Evolutionary conservation across 1,140 invertebrate species (phyloP).

Genomic region (Drosophila obscura): DNA sequence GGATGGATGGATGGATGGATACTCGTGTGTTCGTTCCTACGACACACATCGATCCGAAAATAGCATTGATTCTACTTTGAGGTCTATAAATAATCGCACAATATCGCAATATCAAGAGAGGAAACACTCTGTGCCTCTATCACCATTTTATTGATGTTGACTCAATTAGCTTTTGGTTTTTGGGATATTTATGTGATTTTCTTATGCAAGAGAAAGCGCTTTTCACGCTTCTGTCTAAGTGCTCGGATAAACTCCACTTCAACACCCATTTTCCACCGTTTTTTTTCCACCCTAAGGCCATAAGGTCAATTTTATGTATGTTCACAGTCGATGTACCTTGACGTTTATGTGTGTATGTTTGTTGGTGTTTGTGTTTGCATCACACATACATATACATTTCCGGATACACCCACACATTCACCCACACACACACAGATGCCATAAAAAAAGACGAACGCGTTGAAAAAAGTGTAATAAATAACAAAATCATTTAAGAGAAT

Average conservation of each 20-base stretch:
- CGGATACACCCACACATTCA: neutral
- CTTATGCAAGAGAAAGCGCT: constrained; percentile 5
- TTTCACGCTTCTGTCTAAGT: constrained; percentile 39
- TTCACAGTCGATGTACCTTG: constrained; percentile 55
- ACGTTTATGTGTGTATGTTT: constrained; percentile 53
- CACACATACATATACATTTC: neutral
- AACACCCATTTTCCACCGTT: constrained; percentile 11
- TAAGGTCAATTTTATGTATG: constrained; percentile 47
- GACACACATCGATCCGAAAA: constrained; percentile 38
- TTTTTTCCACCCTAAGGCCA: constrained; percentile 1
- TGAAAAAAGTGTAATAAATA: constrained; percentile 46
- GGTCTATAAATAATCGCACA: constrained; percentile 56
- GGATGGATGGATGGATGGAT: constrained; percentile 4
- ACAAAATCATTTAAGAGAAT: constrained; percentile 45
- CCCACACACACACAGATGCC: neutral
- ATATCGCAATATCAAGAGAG: constrained; percentile 10
- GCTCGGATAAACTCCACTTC: constrained; percentile 40
- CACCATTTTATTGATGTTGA: constrained; percentile 37
- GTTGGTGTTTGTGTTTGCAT: neutral
- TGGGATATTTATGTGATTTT: constrained; percentile 54
- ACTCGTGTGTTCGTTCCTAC: constrained; percentile 38
- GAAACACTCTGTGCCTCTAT: constrained; percentile 13
- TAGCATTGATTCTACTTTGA: constrained; percentile 58
- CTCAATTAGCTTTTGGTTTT: constrained; percentile 60
- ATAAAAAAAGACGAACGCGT: constrained; percentile 16